These are phyloP conservation scores for Watsonalla cultraria DNA, from an alignment of 2,888 invertebrate species.

Conservation along the genomic window DNA sequence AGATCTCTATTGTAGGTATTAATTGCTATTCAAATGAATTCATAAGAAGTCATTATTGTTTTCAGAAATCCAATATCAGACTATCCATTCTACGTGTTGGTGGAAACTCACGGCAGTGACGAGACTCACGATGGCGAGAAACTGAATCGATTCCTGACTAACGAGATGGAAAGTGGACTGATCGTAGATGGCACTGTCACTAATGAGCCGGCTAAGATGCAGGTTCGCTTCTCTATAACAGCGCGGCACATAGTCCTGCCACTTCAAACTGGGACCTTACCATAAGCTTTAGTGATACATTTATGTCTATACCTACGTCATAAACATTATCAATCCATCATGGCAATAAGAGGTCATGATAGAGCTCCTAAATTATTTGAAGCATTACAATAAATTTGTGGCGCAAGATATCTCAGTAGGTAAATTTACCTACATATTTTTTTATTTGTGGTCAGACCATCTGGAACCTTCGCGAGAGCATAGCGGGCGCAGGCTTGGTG, in stretches of 20 bases:
- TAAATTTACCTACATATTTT: background rate
- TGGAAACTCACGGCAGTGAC: slow-evolving; percentile 94
- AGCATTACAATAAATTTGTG: no score
- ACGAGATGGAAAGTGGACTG: slow-evolving; percentile 83
- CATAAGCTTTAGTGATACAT: no score
- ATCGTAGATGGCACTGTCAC: slow-evolving; percentile 92
- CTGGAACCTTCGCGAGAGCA: slow-evolving; percentile 92
- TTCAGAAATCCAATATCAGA: slow-evolving; percentile 79
- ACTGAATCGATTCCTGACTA: slow-evolving; percentile 86
- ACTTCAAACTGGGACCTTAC: no score
- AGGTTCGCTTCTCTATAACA: slow-evolving; percentile 47
- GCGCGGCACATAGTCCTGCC: no score
- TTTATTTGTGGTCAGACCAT: slow-evolving; percentile 71
- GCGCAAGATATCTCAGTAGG: background rate
- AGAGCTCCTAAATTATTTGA: no score
- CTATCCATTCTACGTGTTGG: slow-evolving; percentile 89
- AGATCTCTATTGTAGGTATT: no score
- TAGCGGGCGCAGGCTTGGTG: slow-evolving; percentile 85
- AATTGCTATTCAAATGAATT: no score
- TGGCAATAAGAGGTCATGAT: no score
- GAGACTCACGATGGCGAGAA: slow-evolving; percentile 92
- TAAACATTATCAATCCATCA: no score
- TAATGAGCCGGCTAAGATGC: slow-evolving; percentile 89
- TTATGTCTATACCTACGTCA: no score
- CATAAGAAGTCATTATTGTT: slow-evolving; percentile 3